A percentile compares a stretch with the other conserved stretches of the same genome.
These are phyloP conservation scores for Acipenser ruthenus DNA, from an alignment of 2,797 vertebrate species.

Conservation along the genomic window DNA sequence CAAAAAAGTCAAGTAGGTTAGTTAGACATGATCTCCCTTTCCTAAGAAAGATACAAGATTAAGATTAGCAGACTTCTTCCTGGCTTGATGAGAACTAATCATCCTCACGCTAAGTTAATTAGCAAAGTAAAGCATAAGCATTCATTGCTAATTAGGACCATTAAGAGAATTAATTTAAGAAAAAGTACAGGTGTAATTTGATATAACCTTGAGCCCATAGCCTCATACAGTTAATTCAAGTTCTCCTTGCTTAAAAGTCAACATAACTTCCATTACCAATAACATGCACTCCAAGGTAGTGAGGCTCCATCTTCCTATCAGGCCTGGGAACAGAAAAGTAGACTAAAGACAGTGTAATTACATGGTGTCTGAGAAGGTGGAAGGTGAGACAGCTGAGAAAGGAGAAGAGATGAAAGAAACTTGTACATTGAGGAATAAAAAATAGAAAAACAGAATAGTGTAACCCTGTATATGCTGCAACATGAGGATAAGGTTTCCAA, in stretches of 20 bases:
- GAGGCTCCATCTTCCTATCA: slow-evolving; percentile 50
- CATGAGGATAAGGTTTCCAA: background rate
- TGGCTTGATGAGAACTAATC: background rate
- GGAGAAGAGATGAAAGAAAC: slow-evolving; percentile 31
- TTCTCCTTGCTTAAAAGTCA: slow-evolving; percentile 37
- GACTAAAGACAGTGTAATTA: slow-evolving; percentile 41
- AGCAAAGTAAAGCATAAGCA: slow-evolving; percentile 23
- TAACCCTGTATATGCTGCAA: slow-evolving; percentile 6
- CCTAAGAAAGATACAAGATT: too few relatives aligned
- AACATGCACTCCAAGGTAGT: slow-evolving; percentile 19
- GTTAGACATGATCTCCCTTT: too few relatives aligned
- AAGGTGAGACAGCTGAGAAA: slow-evolving; percentile 38
- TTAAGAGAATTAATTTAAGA: slow-evolving; percentile 24
- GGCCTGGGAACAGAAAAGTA: slow-evolving; percentile 36
- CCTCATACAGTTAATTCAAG: slow-evolving; percentile 33
- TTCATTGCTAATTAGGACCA: slow-evolving; percentile 39
- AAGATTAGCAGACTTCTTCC: background rate
- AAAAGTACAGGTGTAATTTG: slow-evolving; percentile 7
- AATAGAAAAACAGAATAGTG: slow-evolving; percentile 10
- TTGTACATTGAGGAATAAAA: slow-evolving; percentile 22
- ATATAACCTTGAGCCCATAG: slow-evolving; percentile 1
- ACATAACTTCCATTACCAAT: slow-evolving; percentile 32
- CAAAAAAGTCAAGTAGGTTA: too few relatives aligned
- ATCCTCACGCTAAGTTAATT: background rate
- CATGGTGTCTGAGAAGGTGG: slow-evolving; percentile 34